A percentile compares a stretch with the other conserved stretches of the same genome.
Conservation (phyloP, 2,888 invertebrate species). For the Limnephilus auricula region DNA sequence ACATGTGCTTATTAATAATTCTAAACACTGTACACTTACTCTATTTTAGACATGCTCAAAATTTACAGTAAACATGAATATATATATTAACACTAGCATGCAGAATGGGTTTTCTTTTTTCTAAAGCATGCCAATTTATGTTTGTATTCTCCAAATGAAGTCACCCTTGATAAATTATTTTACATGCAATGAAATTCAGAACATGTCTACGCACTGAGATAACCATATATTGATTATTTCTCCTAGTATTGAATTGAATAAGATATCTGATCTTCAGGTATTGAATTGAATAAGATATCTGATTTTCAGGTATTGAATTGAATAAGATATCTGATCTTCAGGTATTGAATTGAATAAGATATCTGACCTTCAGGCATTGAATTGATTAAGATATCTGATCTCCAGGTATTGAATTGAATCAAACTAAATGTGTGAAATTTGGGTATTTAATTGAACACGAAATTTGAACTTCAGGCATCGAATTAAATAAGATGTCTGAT, state of each 20-base stretch:
- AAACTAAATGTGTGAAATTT: neutral
- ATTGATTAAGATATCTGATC: neutral
- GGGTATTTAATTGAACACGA: neutral
- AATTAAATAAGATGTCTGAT: neutral
- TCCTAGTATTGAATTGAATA: neutral
- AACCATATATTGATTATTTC: neutral
- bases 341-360: neutral
- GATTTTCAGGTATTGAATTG: neutral
- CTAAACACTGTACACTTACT: constrained; percentile 37
- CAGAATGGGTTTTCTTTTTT: constrained; percentile 34
- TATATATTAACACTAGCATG: constrained; percentile 35
- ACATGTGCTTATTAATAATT: constrained; percentile 29
- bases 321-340: neutral
- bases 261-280: too few relatives aligned
- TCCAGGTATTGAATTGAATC: neutral
- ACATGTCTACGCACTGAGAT: neutral
- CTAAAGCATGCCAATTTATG: constrained; percentile 36
- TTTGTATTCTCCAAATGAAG: neutral
- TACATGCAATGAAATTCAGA: neutral
- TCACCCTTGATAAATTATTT: constrained; percentile 11
- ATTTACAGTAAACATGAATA: constrained; percentile 18
- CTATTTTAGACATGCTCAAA: constrained; percentile 22
- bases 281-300: neutral
- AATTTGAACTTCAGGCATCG: neutral
- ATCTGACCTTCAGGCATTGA: neutral